Base-by-base conservation (phyloP, 2,797 vertebrate species). In the Sebastes paucispinis region DNA sequence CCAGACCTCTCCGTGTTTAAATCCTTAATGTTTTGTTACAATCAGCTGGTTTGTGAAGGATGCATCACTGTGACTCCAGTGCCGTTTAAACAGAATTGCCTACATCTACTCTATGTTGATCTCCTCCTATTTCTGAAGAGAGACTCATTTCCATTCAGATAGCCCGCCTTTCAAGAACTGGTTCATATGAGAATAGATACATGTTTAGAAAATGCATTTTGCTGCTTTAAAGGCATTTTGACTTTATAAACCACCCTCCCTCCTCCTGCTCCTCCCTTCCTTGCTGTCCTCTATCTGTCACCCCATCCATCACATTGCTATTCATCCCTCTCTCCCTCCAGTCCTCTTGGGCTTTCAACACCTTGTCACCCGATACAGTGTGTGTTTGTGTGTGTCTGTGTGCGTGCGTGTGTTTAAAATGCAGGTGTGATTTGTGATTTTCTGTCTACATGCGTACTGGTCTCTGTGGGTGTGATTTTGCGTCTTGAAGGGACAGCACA, bases 241-340 rank as follows among this genome's bases (percentile, higher is more conserved):
- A 70, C 77, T 81, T 71, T 54, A 69, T 69, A 36, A 34, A 27
- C 36, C 50, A 64, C 4, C 25, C 16, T 3, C 32, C 47, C 43
- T 27, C 31, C 24, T 32, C 31, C 24, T 18, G 6, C 58, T 14
- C 43, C 54, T 63, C 27, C 24, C 57, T 39, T 29, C 71, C 34
- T 66, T 18, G 36, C 83, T 75, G 80, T 92, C 81, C 89, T 91
- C 88, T 92, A 84, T 89, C 83, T 89, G 90, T 92, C 88, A 89
- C 76, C 81, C 62, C 52, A 91, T 91, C 88, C 87, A 91, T 91
- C 87, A 87, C 79, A 77, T 82, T 83, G 65, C 87, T 68, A 76
- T 74, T 87, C 79, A 87, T 85, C 76, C 77, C 81, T 84, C 74
- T 73, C 69, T 87, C 77, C 80, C 72, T 64, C 57, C 27, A 75